phyloP scores from a whole-genome alignment of 92 coral and sea anemone genomes.

The Diadumene lineata region DNA sequence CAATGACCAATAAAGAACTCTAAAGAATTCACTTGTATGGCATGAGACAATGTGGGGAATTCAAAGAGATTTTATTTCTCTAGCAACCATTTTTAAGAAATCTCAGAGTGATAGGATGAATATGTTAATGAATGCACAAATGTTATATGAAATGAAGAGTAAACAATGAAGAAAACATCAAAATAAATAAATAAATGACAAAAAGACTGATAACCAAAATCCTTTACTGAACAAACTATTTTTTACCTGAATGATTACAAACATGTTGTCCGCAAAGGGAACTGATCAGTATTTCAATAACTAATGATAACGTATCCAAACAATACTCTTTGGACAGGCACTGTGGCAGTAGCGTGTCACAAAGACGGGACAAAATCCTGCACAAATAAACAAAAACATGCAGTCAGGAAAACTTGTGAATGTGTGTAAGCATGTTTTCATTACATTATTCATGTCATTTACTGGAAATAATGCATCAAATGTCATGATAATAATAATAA shows the following conservation, averaged over 20 bases:
- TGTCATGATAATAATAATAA: too few relatives aligned
- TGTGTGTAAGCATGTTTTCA: too few relatives aligned
- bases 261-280: conserved; percentile 36
- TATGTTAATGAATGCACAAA: background rate
- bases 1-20: too few relatives aligned
- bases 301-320: conserved; percentile 51
- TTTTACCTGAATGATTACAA: conserved; percentile 84
- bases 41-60: too few relatives aligned
- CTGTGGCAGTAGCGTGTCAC: conserved; percentile 67
- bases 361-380: conserved; percentile 68
- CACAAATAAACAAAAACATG: background rate
- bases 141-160: too few relatives aligned
- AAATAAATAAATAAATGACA: background rate
- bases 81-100: too few relatives aligned
- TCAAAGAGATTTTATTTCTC: too few relatives aligned
- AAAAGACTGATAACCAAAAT: background rate
- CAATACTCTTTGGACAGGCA: conserved; percentile 70
- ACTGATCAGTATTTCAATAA: conserved; percentile 49
- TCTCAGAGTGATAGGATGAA: background rate
- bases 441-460: too few relatives aligned
- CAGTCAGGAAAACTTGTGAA: too few relatives aligned
- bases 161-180: too few relatives aligned
- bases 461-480: too few relatives aligned
- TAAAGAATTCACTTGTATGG: too few relatives aligned
- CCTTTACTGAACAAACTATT: background rate